Base-by-base conservation (phyloP, 2,888 invertebrate genomes). In the Chalcis sispes region DNA sequence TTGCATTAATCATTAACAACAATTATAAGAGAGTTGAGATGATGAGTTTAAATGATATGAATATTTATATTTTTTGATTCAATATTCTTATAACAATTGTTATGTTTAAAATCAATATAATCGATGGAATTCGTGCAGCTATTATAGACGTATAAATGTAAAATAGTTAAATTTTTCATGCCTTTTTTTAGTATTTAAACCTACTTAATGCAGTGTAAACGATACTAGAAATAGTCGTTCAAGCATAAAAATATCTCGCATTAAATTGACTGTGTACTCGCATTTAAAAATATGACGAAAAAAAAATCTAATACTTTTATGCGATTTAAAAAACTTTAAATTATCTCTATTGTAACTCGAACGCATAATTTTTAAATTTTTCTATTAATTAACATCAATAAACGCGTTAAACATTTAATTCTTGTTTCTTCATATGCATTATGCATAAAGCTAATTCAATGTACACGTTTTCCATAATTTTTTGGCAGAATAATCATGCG, bases 121-220 rank as follows among this genome's bases (percentile, higher is more conserved):
- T n/a, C n/a, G n/a, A n/a, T n/a, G n/a, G n/a, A n/a, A n/a, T n/a
- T n/a, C n/a, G n/a, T n/a, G n/a, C n/a, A n/a, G n/a, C n/a, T n/a
- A n/a, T n/a, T n/a, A n/a, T n/a, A n/a, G n/a, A n/a, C n/a, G n/a
- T n/a, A n/a, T n/a, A n/a, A n/a, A n/a, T n/a, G n/a, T n/a, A n/a
- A n/a, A n/a, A n/a, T n/a, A n/a, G n/a, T n/a, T n/a, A n/a, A n/a
- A n/a, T n/a, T n/a, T n/a, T 36, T 36, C 10, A 36, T 29, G 13
- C 40, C 10, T 59, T 46, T 62, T 61, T n/a, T 29, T 29, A 10
- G 15, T 8, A 32, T 23, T 50, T 8, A 50, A 64, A 27, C 15
- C 64, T 32, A 20, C 18, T 64, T 50, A 64, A 50, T n/a, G 15
- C 15, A 64, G 25, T 46, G 46, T 7, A 32, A 29, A 48, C 42